phyloP scores from a whole-genome alignment of 2,888 invertebrate genomes.

The Latheticus oryzae region DNA sequence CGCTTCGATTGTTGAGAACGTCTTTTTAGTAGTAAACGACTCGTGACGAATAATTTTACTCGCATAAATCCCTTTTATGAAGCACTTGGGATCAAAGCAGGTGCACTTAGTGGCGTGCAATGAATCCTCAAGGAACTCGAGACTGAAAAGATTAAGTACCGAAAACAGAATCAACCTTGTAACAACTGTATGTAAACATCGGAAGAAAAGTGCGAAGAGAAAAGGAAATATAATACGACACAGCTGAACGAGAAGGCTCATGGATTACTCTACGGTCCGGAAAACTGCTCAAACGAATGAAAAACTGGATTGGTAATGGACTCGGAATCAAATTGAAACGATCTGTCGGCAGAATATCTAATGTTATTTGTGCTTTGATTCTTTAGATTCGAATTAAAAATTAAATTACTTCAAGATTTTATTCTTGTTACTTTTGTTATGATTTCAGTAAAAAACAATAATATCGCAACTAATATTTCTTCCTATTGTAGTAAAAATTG shows the following conservation, averaged over 20 bases:
- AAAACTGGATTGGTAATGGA: slow-evolving; percentile 22
- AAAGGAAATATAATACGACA: slow-evolving; percentile 35
- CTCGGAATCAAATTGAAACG: slow-evolving; percentile 20
- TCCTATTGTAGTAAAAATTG: too few species aligned
- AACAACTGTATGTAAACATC: slow-evolving; percentile 1
- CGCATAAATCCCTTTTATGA: slow-evolving; percentile 41
- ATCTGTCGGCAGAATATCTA: too few species aligned
- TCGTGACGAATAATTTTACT: slow-evolving; percentile 43
- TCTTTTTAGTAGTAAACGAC: slow-evolving; percentile 48
- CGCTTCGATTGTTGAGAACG: slow-evolving; percentile 45
- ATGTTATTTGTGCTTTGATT: too few species aligned
- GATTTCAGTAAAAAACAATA: too few species aligned
- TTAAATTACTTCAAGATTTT: too few species aligned
- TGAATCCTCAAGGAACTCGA: slow-evolving; percentile 21
- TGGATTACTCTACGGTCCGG: slow-evolving; percentile 39
- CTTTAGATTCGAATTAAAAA: too few species aligned
- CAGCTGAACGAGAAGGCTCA: slow-evolving; percentile 38
- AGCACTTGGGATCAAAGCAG: slow-evolving; percentile 39
- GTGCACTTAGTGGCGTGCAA: slow-evolving; percentile 30
- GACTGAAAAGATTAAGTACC: slow-evolving; percentile 16
- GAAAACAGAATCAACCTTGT: background rate
- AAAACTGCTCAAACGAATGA: slow-evolving; percentile 37
- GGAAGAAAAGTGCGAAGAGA: slow-evolving; percentile 21
- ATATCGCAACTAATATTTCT: too few species aligned
- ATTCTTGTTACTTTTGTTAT: too few species aligned